Conservation (phyloP, 2,113 vertebrate species). For the Eulacestoma nigropectus region DNA sequence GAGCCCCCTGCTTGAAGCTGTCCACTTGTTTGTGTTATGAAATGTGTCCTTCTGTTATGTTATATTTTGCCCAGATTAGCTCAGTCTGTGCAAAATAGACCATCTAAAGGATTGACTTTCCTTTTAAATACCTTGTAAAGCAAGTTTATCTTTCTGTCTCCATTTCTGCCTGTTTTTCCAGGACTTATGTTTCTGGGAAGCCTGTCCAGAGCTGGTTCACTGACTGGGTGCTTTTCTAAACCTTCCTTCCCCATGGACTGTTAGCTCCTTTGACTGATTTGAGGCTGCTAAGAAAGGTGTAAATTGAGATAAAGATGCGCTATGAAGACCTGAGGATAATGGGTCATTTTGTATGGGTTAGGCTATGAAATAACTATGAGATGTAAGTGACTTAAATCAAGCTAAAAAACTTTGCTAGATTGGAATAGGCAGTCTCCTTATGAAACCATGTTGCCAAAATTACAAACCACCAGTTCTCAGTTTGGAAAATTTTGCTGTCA, state of each 20-base stretch:
- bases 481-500: not conserved
- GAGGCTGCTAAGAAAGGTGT: not conserved
- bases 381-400: not conserved
- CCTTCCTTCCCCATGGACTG: not conserved
- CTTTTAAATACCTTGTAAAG: not conserved
- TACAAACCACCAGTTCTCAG: not conserved
- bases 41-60: not conserved
- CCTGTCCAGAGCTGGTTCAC: not conserved
- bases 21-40: slow-evolving; percentile 45
- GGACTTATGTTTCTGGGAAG: not conserved
- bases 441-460: not conserved
- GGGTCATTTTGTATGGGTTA: not conserved
- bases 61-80: not conserved
- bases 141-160: not conserved
- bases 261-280: not conserved
- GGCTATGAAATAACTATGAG: not conserved
- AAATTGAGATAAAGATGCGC: not conserved
- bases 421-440: not conserved
- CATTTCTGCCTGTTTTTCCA: not conserved
- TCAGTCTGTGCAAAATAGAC: not conserved
- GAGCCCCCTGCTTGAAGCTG: slow-evolving; percentile 1
- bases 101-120: not conserved
- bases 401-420: not conserved
- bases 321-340: not conserved
- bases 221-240: not conserved